Evolutionary conservation across 2,888 invertebrate genomes (phyloP).

Genomic region (Drosophila anceps): DNA sequence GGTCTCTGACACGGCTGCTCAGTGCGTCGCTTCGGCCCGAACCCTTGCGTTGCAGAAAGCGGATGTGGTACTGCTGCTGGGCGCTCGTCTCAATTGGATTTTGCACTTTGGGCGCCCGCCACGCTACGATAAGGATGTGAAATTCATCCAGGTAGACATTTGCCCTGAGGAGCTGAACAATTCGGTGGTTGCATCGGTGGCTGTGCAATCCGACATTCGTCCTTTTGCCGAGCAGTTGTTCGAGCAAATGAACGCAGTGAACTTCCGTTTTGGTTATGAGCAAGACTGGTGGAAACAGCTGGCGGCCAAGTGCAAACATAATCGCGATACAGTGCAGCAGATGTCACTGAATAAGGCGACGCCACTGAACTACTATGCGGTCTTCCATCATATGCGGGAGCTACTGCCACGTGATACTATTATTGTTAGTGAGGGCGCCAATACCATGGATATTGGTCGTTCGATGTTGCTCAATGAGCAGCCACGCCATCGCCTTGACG

Average conservation of each 20-base stretch:
- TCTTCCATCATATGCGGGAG: constrained; percentile 93
- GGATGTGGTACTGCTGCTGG: constrained; percentile 94
- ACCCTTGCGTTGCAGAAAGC: constrained; percentile 94
- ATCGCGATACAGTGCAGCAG: constrained; percentile 89
- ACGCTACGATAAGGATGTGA: constrained; percentile 92
- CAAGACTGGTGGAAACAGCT: constrained; percentile 92
- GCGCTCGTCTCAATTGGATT: constrained; percentile 98
- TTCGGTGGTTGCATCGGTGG: constrained; percentile 92
- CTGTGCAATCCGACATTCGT: constrained; percentile 93
- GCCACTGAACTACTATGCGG: constrained; percentile 97
- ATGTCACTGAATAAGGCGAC: constrained; percentile 90
- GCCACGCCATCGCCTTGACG: constrained; percentile 96
- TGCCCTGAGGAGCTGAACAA: constrained; percentile 96
- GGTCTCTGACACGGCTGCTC: constrained; percentile 89
- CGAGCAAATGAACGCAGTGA: constrained; percentile 87
- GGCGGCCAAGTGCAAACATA: constrained; percentile 89
- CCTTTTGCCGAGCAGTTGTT: constrained; percentile 89
- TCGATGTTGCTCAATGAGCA: constrained; percentile 93
- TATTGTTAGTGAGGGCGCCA: constrained; percentile 98
- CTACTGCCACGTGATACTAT: constrained; percentile 92
- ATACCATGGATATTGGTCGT: constrained; percentile 99
- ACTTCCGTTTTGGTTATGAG: constrained; percentile 87
- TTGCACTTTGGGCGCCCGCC: constrained; percentile 97
- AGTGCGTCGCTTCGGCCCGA: constrained; percentile 94
- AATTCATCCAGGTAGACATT: constrained; percentile 96